These are phyloP conservation scores for Chalcosyrphus nemorum DNA, from an alignment of 2,888 invertebrate species.

Conservation along the genomic window DNA sequence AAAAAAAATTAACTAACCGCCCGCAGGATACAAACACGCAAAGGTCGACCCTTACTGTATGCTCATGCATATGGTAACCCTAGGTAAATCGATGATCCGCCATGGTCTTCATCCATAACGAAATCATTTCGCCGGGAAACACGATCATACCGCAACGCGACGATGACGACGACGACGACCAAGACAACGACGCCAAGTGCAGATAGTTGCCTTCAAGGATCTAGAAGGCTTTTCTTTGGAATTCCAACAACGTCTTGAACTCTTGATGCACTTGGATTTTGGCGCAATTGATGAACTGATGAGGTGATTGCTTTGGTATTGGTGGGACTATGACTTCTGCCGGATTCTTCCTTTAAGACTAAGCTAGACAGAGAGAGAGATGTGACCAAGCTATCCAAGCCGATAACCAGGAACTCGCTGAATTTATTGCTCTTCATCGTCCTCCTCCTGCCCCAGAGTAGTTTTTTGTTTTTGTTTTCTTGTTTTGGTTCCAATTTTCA, in stretches of 20 bases:
- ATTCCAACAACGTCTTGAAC: conserved; percentile 53
- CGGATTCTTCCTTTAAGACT: no score
- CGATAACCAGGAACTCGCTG: conserved; percentile 59
- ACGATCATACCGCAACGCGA: conserved; percentile 53
- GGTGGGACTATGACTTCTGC: conserved; percentile 41
- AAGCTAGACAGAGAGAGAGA: no score
- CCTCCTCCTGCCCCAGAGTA: no score
- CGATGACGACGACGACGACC: no score
- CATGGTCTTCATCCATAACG: conserved; percentile 66
- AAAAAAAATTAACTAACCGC: conserved; percentile 4
- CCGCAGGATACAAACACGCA: conserved; percentile 60
- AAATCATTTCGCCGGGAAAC: conserved; percentile 59
- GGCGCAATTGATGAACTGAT: conserved; percentile 68
- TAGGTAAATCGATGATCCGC: conserved; percentile 62
- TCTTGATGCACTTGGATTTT: conserved; percentile 38
- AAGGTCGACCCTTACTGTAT: conserved; percentile 68
- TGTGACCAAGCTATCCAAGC: conserved; percentile 63
- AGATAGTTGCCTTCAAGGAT: background rate
- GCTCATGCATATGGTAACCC: conserved; percentile 38
- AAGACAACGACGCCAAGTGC: background rate
- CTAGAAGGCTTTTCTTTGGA: conserved; percentile 42
- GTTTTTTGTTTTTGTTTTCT: no score
- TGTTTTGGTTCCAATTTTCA: conserved; percentile 60
- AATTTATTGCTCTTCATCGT: conserved; percentile 56
- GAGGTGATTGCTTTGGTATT: conserved; percentile 18